Evolutionary conservation across 2,888 invertebrate species (phyloP).

Genomic region (Leucoma salicis): DNA sequence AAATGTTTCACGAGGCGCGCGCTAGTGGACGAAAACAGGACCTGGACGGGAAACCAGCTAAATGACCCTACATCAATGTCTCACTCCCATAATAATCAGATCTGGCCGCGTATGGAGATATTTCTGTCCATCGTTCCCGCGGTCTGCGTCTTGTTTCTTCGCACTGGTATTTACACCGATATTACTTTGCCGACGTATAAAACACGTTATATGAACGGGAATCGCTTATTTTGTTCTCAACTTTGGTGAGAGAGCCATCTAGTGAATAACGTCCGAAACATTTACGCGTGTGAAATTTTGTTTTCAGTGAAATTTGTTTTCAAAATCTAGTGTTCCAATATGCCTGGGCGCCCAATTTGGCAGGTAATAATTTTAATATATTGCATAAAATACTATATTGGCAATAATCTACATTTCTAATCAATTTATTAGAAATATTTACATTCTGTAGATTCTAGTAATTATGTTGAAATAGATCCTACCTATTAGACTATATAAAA

Average conservation of each 20-base stretch:
- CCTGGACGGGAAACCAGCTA: too few relatives aligned
- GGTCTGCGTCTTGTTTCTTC: slow-evolving; percentile 74
- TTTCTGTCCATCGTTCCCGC: slow-evolving; percentile 66
- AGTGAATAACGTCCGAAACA: slow-evolving; percentile 61
- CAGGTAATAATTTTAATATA: slow-evolving; percentile 77
- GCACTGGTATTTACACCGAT: slow-evolving; percentile 67
- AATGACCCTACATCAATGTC: too few relatives aligned
- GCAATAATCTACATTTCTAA: too few relatives aligned
- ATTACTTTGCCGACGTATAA: slow-evolving; percentile 71
- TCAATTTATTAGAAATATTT: too few relatives aligned
- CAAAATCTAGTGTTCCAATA: slow-evolving; percentile 64
- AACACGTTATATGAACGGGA: slow-evolving; percentile 76
- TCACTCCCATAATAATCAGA: slow-evolving; percentile 46
- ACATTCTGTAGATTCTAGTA: too few relatives aligned
- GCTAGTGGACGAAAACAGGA: too few relatives aligned
- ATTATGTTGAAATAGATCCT: too few relatives aligned
- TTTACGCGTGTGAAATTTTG: slow-evolving; percentile 47
- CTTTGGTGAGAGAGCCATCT: slow-evolving; percentile 80
- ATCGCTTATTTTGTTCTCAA: slow-evolving; percentile 76
- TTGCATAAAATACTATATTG: background rate
- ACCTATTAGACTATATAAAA: too few relatives aligned
- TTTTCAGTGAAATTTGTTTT: slow-evolving; percentile 43
- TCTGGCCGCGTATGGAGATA: slow-evolving; percentile 65
- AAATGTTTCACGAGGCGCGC: too few relatives aligned
- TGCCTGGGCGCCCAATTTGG: slow-evolving; percentile 90